Evolutionary conservation across 2,797 vertebrate species (phyloP).

Genomic region (Periophthalmus magnuspinnatus): DNA sequence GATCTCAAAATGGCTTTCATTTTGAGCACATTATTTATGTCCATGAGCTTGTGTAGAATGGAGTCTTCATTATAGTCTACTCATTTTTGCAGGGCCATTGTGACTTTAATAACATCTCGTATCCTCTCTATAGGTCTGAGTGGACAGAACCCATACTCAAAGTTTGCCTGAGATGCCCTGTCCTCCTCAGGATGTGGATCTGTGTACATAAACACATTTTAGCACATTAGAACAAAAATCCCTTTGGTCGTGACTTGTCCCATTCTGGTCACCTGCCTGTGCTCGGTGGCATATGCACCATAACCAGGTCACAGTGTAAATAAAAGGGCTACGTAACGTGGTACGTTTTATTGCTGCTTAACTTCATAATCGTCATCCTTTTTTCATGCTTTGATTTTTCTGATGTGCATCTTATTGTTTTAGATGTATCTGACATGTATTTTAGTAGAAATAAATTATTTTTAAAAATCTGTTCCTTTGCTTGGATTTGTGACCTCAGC

Average conservation of each 20-base stretch:
- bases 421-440: neutral
- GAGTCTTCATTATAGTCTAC: too few species aligned
- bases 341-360: neutral
- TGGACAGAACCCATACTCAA: conserved; percentile 89
- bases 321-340: neutral
- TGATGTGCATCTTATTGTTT: neutral
- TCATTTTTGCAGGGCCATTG: neutral
- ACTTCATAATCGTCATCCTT: neutral
- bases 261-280: conserved; percentile 20
- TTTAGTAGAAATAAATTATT: conserved; percentile 1
- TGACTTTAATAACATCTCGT: neutral
- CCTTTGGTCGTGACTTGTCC: conserved; percentile 9
- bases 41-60: too few species aligned
- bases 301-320: conserved; percentile 1
- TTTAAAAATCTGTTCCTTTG: neutral
- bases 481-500: neutral
- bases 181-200: conserved; percentile 7
- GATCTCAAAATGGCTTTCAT: too few species aligned
- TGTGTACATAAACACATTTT: conserved; percentile 20
- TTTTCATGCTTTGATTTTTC: neutral
- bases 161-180: conserved; percentile 71
- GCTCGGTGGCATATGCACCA: conserved; percentile 11
- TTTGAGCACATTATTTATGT: too few species aligned
- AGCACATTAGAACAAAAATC: conserved; percentile 18
- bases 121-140: conserved; percentile 80